These are phyloP conservation scores for Arenaria interpres DNA, from an alignment of 2,113 vertebrate genomes.

Conservation along the genomic window DNA sequence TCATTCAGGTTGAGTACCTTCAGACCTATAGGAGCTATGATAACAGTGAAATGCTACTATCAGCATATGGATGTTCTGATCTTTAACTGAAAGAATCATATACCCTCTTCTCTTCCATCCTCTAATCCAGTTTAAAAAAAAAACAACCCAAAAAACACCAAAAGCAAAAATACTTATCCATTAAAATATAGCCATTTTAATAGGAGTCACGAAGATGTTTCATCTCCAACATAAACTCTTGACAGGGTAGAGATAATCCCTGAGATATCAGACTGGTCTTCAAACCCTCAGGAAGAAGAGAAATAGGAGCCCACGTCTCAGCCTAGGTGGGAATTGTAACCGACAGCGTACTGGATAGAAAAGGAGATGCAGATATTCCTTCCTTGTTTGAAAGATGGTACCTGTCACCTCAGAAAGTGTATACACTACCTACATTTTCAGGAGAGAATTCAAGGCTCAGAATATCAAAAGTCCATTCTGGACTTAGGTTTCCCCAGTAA, in stretches of 20 bases:
- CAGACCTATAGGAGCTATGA: accelerated
- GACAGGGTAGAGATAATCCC: not conserved
- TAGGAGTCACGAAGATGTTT: not conserved
- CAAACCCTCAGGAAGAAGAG: not conserved
- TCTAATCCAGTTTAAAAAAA: not conserved
- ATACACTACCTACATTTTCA: not conserved
- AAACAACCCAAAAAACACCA: not conserved
- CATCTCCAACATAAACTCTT: not conserved
- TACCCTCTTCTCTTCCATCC: not conserved
- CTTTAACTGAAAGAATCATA: not conserved
- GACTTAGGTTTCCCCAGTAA: not conserved
- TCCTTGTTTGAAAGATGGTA: not conserved
- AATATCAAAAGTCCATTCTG: not conserved
- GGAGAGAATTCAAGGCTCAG: not conserved
- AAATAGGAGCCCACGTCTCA: not conserved
- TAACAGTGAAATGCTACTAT: not conserved
- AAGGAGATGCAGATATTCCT: not conserved
- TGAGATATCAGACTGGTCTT: not conserved
- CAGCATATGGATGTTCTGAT: not conserved
- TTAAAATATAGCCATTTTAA: not conserved
- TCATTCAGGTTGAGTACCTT: not conserved
- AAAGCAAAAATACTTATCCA: not conserved
- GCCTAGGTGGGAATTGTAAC: not conserved
- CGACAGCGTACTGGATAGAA: not conserved
- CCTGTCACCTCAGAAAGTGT: not conserved